Evolutionary conservation across 2,113 vertebrate species (phyloP).

Genomic region (Syrrhaptes paradoxus): DNA sequence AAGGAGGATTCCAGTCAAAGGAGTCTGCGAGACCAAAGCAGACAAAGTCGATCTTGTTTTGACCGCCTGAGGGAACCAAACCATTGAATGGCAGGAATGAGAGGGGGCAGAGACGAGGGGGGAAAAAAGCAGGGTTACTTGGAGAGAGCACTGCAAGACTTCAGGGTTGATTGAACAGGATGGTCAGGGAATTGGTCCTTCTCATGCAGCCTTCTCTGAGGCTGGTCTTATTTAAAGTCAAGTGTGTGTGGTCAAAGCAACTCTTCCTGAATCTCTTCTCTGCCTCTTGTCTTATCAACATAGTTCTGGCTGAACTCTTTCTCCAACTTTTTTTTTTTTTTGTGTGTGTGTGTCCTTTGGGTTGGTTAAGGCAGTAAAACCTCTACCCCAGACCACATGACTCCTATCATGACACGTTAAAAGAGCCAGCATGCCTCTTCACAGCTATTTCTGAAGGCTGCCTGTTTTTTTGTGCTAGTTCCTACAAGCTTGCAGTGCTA

Average conservation of each 20-base stretch:
- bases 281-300: neutral
- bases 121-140: neutral
- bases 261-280: neutral
- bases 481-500: slow-evolving; percentile 28
- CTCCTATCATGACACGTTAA: neutral
- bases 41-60: slow-evolving; percentile 43
- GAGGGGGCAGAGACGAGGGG: neutral
- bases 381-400: neutral
- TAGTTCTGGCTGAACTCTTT: neutral
- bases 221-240: neutral
- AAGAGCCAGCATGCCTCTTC: neutral
- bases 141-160: neutral
- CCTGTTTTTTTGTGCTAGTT: slow-evolving; percentile 3
- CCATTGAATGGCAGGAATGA: slow-evolving; percentile 27
- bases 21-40: slow-evolving; percentile 48
- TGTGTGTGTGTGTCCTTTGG: neutral
- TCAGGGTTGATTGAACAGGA: neutral
- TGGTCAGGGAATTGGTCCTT: neutral
- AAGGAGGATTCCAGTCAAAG: slow-evolving; percentile 36
- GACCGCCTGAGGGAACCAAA: slow-evolving; percentile 60
- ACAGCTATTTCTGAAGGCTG: slow-evolving; percentile 8
- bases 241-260: neutral
- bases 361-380: neutral
- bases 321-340: neutral
- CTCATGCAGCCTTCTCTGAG: neutral